These are phyloP conservation scores for Conops quadrifasciatus DNA, from an alignment of 2,888 invertebrate genomes.

Conservation along the genomic window DNA sequence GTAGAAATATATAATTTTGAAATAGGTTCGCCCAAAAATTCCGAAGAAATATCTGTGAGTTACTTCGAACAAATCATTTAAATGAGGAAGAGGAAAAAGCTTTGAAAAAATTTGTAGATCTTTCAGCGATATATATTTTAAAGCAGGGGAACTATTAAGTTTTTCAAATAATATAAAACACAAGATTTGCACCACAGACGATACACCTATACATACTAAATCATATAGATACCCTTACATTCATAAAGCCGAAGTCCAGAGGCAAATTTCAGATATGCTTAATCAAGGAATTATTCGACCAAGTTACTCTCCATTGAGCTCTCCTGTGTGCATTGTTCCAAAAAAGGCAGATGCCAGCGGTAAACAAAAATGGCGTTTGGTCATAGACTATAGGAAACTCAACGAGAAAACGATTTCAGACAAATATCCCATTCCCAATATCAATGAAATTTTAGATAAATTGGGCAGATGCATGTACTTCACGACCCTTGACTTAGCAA, in stretches of 20 bases:
- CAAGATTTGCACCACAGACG: constrained; percentile 15
- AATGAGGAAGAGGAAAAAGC: neutral
- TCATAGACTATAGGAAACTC: constrained; percentile 35
- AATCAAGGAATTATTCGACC: constrained; percentile 28
- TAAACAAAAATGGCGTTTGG: constrained; percentile 34
- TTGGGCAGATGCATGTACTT: constrained; percentile 26
- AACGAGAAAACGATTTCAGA: constrained; percentile 30
- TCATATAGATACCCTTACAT: constrained; percentile 27
- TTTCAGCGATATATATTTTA: constrained; percentile 17
- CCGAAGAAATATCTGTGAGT: neutral
- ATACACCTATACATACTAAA: constrained; percentile 24
- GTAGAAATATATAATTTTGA: constrained; percentile 7
- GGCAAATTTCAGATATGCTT: constrained; percentile 30
- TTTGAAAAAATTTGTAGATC: neutral
- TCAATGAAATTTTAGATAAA: constrained; percentile 29
- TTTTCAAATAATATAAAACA: constrained; percentile 16
- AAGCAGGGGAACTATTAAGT: constrained; percentile 6
- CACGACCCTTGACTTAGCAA: constrained; percentile 46
- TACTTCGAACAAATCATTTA: neutral
- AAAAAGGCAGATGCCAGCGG: constrained; percentile 32
- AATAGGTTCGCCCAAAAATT: neutral
- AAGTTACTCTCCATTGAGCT: constrained; percentile 27
- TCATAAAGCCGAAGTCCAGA: constrained; percentile 28
- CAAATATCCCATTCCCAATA: constrained; percentile 29
- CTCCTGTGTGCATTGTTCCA: constrained; percentile 35